Evolutionary conservation across 2,797 vertebrate genomes (phyloP).

Genomic region (Scyliorhinus canicula): DNA sequence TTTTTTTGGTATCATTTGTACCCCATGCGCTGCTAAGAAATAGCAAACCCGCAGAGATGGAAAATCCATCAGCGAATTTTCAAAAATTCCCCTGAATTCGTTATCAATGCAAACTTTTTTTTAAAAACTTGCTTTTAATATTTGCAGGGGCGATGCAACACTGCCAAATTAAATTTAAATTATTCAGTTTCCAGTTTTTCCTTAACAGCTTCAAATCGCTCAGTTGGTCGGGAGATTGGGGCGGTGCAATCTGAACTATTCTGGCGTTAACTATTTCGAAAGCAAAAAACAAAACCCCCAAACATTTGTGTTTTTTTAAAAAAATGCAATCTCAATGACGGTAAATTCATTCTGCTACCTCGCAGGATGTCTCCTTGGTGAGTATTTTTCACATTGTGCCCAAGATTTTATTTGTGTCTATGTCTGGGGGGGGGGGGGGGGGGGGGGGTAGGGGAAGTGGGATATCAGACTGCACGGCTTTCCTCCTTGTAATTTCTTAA

Average conservation of each 20-base stretch:
- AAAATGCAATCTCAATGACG: neutral
- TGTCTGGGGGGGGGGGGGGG: no score
- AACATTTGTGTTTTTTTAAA: neutral
- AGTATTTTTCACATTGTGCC: neutral
- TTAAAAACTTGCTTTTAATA: neutral
- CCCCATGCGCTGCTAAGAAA: neutral
- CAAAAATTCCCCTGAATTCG: neutral
- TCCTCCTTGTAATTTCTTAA: neutral
- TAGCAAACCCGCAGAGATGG: neutral
- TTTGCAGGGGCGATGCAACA: neutral
- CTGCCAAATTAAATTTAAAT: neutral
- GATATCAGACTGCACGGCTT: neutral
- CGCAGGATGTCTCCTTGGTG: neutral
- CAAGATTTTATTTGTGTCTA: neutral
- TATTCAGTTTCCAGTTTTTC: neutral
- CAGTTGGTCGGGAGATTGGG: no score
- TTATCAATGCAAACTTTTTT: neutral
- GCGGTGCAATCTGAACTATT: neutral
- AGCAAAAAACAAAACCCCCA: neutral
- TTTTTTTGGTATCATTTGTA: neutral
- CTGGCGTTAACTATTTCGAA: neutral
- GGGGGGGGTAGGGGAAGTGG: no score
- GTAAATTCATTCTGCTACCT: neutral
- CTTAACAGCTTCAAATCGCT: no score
- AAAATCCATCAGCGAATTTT: neutral